phyloP scores from a whole-genome alignment of 1,140 invertebrate genomes.

The Samia ricini region DNA sequence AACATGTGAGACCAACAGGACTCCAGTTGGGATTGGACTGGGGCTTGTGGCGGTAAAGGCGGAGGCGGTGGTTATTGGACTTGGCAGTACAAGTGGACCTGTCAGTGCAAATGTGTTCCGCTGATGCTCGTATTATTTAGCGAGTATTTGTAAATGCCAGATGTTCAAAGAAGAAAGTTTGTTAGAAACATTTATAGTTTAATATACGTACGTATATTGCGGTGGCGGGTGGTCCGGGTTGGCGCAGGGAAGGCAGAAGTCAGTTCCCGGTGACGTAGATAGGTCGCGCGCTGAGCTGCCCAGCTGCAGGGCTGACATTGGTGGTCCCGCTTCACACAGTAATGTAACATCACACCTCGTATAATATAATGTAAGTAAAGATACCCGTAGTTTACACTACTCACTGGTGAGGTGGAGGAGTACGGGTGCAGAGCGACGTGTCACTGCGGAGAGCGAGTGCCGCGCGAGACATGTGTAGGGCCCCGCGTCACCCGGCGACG shows the following conservation, averaged over 20 bases:
- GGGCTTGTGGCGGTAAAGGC: too few relatives aligned
- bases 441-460: conserved; percentile 41
- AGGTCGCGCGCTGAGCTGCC: conserved; percentile 34
- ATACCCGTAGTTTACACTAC: conserved; percentile 12
- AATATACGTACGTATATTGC: conserved; percentile 48
- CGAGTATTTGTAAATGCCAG: too few relatives aligned
- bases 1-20: too few relatives aligned
- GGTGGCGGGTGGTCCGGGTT: conserved; percentile 47
- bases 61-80: too few relatives aligned
- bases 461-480: conserved; percentile 55
- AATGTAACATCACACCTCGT: too few relatives aligned
- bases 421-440: conserved; percentile 37
- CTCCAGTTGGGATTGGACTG: too few relatives aligned
- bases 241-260: conserved; percentile 55
- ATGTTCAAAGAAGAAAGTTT: too few relatives aligned
- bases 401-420: conserved; percentile 38
- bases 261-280: conserved; percentile 29
- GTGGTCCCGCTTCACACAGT: conserved; percentile 17
- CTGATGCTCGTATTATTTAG: too few relatives aligned
- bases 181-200: too few relatives aligned
- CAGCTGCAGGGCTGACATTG: conserved; percentile 40
- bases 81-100: too few relatives aligned
- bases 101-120: too few relatives aligned
- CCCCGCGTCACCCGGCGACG: conserved; percentile 40
- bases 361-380: neutral